These are phyloP conservation scores for Tanypteryx hageni DNA, from an alignment of 2,888 invertebrate species.

Conservation along the genomic window DNA sequence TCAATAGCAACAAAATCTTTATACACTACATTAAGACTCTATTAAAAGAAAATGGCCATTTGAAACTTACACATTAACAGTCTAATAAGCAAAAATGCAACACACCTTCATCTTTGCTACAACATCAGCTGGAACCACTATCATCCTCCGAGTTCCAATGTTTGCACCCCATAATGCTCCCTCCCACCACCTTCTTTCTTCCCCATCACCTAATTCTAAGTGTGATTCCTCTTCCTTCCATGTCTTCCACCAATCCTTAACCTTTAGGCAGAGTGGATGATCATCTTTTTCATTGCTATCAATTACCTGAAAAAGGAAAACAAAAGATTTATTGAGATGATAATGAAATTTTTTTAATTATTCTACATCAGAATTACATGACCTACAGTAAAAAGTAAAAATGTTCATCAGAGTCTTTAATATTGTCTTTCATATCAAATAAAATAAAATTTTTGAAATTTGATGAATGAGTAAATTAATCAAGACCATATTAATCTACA, in stretches of 20 bases:
- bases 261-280: slow-evolving; percentile 48
- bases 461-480: no score
- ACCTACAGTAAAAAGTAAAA: background rate
- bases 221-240: slow-evolving; percentile 45
- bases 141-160: slow-evolving; percentile 45
- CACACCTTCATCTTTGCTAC: slow-evolving; percentile 49
- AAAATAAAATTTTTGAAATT: no score
- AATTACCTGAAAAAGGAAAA: slow-evolving; percentile 6
- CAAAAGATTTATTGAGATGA: background rate
- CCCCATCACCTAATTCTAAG: slow-evolving; percentile 16
- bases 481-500: no score
- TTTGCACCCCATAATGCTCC: slow-evolving; percentile 45
- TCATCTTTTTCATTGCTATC: slow-evolving; percentile 60
- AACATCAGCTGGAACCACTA: slow-evolving; percentile 42
- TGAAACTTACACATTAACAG: no score
- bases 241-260: slow-evolving; percentile 53
- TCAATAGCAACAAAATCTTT: background rate
- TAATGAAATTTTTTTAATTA: background rate
- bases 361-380: background rate
- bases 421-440: no score
- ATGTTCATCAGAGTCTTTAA: no score
- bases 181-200: slow-evolving; percentile 47
- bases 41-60: no score
- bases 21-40: no score
- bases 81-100: background rate